Evolutionary conservation across 2,888 invertebrate species (phyloP), one percentile per base, ranked within the genome.

Genomic region (Coecobrya sp.): DNA sequence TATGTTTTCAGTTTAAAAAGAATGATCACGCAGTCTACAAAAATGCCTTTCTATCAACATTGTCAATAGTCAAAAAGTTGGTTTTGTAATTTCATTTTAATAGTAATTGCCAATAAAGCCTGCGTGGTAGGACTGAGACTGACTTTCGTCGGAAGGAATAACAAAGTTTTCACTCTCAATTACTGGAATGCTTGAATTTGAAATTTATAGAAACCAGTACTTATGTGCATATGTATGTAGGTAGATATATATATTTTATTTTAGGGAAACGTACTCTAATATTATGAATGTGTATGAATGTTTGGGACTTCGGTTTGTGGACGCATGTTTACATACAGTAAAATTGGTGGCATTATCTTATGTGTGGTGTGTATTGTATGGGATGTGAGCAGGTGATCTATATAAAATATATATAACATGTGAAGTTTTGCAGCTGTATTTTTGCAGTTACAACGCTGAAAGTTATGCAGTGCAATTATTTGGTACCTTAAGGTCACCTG

Each of bases 321-420:
- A 79, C 65, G 88, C 45, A 87, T 88, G 88, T 88, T 88, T 79
- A 79, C 88, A 87, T 88, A 79, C 88, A 65, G 73, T 68, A 59
- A 55, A 62, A 52, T 5, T 86, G 86, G 55, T 79, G 88, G 22
- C 52, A 88, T 62, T 76, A 36, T 76, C 13, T 79, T 36, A 36
- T 81, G 76, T 59, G 42, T 49, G 55, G 45, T 88, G 65, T 88
- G 70, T 55, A 25, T 52, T 76, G 45, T 22, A n/a, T 42, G 8
- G 52, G 52, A 52, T 79, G 52, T 52, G 79, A 42, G 2, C 25
- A 52, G 79, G 79, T 79, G 52, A 19, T 45, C 36, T 30, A 36
- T 13, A 65, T 65, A 59, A 59, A 22, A 22, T 25, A 22, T 65
- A 19, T 65, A 65, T 22, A 65, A 36, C 36, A 49, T 25, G 27